phyloP scores from a whole-genome alignment of 2,113 vertebrate genomes.

The Acanthisitta chloris region DNA sequence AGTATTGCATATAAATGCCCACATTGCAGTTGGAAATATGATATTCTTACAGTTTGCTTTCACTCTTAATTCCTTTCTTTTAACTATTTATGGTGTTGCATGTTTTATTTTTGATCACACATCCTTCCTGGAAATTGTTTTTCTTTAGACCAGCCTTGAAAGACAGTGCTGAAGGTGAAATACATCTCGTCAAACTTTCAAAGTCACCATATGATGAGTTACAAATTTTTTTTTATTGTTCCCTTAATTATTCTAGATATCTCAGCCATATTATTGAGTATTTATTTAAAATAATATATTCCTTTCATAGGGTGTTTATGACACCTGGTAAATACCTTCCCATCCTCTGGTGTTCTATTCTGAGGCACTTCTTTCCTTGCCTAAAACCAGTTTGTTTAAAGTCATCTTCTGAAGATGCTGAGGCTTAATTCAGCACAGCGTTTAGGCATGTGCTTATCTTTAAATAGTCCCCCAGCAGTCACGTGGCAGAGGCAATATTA shows the following conservation, averaged over 20 bases:
- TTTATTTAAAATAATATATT: constrained; percentile 29
- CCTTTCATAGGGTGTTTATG: background rate
- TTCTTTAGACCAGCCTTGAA: background rate
- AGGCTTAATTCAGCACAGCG: background rate
- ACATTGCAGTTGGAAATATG: background rate
- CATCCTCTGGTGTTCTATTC: background rate
- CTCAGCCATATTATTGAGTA: background rate
- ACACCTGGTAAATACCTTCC: constrained; percentile 30
- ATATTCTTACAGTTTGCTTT: background rate
- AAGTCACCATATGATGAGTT: background rate
- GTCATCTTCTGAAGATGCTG: background rate
- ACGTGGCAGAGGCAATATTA: background rate
- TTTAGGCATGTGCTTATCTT: constrained; percentile 11
- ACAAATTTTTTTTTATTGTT: background rate
- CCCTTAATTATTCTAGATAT: constrained; percentile 17
- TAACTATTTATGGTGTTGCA: background rate
- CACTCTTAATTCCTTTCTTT: background rate
- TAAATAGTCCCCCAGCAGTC: constrained; percentile 9
- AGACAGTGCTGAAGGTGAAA: background rate
- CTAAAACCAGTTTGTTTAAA: background rate
- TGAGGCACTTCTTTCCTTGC: background rate
- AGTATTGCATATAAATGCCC: background rate
- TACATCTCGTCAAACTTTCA: background rate
- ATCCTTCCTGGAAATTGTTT: background rate
- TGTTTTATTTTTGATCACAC: background rate